phyloP scores from a whole-genome alignment of 2,113 vertebrate species.

The Vidua macroura region DNA sequence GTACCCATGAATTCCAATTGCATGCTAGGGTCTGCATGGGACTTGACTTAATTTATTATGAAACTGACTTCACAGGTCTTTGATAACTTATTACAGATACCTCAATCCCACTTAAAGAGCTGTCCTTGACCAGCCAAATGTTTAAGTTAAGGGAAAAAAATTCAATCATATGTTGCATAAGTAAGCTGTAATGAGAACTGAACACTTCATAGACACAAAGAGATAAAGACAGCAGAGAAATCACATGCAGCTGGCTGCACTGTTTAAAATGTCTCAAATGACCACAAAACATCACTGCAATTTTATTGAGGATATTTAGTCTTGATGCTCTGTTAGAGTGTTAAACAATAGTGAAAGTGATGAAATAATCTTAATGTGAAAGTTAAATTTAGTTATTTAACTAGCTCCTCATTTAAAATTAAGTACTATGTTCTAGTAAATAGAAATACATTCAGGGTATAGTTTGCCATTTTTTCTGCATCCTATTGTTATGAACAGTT shows the following conservation, averaged over 20 bases:
- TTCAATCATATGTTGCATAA: background rate
- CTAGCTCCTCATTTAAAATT: background rate
- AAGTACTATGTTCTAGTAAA: background rate
- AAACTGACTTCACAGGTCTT: constrained; percentile 8
- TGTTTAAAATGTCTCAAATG: constrained; percentile 6
- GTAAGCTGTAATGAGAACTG: constrained; percentile 16
- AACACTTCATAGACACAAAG: constrained; percentile 3
- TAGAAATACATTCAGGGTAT: background rate
- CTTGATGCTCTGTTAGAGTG: background rate
- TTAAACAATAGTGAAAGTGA: background rate
- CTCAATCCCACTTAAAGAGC: background rate
- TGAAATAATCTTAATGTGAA: background rate
- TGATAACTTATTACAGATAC: constrained; percentile 32
- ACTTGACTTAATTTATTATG: constrained; percentile 39
- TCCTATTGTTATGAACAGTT: no score
- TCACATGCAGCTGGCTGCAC: background rate
- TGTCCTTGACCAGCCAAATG: constrained; percentile 48
- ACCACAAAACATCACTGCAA: background rate
- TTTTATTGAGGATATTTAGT: background rate
- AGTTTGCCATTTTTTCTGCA: background rate
- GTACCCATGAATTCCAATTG: constrained; percentile 37
- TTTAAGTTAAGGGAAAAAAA: background rate
- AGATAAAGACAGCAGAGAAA: constrained; percentile 16
- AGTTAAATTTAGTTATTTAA: background rate
- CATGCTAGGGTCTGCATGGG: background rate